Evolutionary conservation across 2,888 invertebrate genomes (phyloP), one percentile per base, ranked within the genome.

Genomic region (Lycophotia porphyrea): DNA sequence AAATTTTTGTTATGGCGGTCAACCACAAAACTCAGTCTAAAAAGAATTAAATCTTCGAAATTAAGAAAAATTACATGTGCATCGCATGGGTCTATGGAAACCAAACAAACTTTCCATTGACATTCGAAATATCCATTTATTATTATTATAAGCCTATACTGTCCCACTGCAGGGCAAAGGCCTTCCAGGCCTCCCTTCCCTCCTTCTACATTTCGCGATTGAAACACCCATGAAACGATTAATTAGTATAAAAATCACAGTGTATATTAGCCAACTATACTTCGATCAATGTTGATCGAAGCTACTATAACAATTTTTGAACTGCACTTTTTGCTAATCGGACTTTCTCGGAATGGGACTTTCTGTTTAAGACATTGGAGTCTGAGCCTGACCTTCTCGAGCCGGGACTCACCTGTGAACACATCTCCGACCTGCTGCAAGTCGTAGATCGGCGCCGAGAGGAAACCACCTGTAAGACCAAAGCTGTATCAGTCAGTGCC

Each of bases 351-450:
- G 21, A 60, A 60, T 9, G 18, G 58, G 58, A 34, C 7, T 27
- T 18, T 18, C 18, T 31, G 18, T 58, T 58, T 58, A 27, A 18
- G 27, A 55, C 55, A 4, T 58, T 58, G 0, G 58, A 31, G 27
- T 13, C 27, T n/a, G 18, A 18, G 18, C 31, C 18, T 31, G 58
- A 58, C 60, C 31, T 60, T 21, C 31, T 21, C 21, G 31, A 34
- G 21, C 34, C 34, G 60, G 9, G 31, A 63, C 92, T 95, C 94
- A 98, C 98, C 98, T 91, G 98, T 97, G 94, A 98, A 97, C 87
- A 99, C 98, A 94, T 98, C 98, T 86, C 99, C 99, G 87, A 97
- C 97, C 96, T 99, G 99, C 92, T 98, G 97, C 93, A 98, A 97
- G 97, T 98, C 98, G 97, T 98, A 98, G 93, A 98, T 97, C 90